These are phyloP conservation scores for Nomada ruficornis DNA, from an alignment of 2,888 invertebrate species.

Conservation along the genomic window DNA sequence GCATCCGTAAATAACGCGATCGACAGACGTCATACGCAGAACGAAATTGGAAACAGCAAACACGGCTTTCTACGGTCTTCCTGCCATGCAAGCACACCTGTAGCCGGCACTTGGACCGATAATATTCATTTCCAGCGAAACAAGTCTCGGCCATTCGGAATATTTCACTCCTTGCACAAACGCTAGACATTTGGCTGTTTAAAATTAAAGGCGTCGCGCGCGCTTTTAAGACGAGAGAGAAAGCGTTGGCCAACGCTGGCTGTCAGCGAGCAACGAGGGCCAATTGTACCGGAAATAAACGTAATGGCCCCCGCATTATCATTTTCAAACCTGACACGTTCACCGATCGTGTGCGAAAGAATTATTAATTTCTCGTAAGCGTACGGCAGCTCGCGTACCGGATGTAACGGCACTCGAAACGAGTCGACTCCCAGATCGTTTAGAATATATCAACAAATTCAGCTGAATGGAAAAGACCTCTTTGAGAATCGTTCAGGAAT, in stretches of 20 bases:
- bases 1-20: conserved; percentile 18
- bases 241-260: conserved; percentile 16
- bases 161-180: neutral
- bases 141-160: neutral
- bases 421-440: neutral
- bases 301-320: conserved; percentile 39
- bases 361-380: conserved; percentile 52
- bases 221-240: conserved; percentile 25
- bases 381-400: conserved; percentile 13
- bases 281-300: conserved; percentile 57
- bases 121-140: neutral
- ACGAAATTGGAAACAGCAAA: conserved; percentile 16
- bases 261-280: conserved; percentile 23
- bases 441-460: neutral
- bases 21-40: conserved; percentile 23
- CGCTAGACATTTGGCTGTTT: neutral
- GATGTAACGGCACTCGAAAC: conserved; percentile 44
- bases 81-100: conserved; percentile 5
- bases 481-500: neutral
- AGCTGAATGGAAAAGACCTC: neutral
- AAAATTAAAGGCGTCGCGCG: conserved; percentile 1
- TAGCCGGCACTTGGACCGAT: conserved; percentile 3
- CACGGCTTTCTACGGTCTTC: neutral
- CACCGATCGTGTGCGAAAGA: conserved; percentile 28
- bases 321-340: conserved; percentile 54